Percentiles rank a stretch among this genome's conserved stretches.
Conservation (phyloP, 1,140 invertebrate genomes). For the Onthophagus taurus region DNA sequence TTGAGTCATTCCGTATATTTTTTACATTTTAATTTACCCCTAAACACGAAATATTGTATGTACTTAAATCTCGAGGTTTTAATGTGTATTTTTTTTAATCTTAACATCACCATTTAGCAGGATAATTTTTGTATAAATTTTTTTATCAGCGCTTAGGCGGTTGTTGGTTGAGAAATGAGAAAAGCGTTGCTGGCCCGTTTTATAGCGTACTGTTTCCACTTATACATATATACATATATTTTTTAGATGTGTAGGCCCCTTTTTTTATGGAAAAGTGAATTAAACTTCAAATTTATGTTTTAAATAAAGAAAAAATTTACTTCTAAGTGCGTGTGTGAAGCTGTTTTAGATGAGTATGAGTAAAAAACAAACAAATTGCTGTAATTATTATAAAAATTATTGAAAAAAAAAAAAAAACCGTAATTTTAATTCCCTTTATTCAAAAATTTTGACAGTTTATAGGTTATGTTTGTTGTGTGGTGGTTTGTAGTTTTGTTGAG, state of each 20-base stretch:
- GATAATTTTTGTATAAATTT: background rate
- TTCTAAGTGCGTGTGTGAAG: background rate
- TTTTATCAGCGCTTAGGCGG: background rate
- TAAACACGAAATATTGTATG: background rate
- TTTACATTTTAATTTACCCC: background rate
- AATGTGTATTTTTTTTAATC: background rate
- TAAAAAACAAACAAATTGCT: slow-evolving; percentile 1
- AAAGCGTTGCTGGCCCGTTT: background rate
- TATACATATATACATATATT: background rate
- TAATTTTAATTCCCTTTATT: too few relatives aligned
- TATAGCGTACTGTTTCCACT: background rate
- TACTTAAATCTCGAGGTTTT: background rate
- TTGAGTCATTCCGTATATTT: background rate
- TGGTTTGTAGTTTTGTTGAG: too few relatives aligned
- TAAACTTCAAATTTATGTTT: background rate
- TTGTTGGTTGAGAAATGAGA: background rate
- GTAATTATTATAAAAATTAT: slow-evolving; percentile 9
- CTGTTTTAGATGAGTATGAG: background rate
- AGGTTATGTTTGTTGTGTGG: too few relatives aligned
- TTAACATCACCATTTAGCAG: background rate
- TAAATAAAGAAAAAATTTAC: background rate
- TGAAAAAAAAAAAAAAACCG: slow-evolving; percentile 4
- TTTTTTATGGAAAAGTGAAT: background rate
- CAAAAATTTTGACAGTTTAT: too few relatives aligned
- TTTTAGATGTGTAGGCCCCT: too few relatives aligned